Evolutionary conservation across 2,113 vertebrate genomes (phyloP).

Genomic region (Syngnathus typhle): DNA sequence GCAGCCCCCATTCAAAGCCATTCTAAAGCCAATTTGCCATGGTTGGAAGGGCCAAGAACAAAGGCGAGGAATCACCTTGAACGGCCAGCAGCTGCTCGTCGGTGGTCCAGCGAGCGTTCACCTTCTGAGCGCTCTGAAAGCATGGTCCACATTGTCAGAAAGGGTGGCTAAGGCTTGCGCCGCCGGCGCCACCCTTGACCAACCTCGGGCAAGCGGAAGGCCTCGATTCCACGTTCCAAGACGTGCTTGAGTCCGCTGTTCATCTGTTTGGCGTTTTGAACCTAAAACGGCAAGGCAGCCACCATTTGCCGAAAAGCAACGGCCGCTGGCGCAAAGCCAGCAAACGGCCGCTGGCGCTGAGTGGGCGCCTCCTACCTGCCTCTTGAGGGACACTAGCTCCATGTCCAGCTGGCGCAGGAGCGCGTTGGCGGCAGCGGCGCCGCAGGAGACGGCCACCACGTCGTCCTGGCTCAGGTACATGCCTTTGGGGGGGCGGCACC

Average conservation of each 20-base stretch:
- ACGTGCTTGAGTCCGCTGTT: slow-evolving; percentile 96
- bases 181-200: background rate
- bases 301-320: too few species aligned
- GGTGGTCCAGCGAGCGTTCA: slow-evolving; percentile 98
- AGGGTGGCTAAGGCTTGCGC: too few species aligned
- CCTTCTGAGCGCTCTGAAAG: slow-evolving; percentile 91
- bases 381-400: slow-evolving; percentile 96
- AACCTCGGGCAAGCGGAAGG: slow-evolving; percentile 90
- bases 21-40: too few species aligned
- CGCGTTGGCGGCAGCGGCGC: slow-evolving; percentile 87
- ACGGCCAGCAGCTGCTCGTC: slow-evolving; percentile 98
- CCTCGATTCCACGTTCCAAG: slow-evolving; percentile 89
- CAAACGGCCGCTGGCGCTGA: too few species aligned
- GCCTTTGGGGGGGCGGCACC: slow-evolving; percentile 94
- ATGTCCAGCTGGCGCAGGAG: slow-evolving; percentile 94
- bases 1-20: too few species aligned
- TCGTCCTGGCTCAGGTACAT: slow-evolving; percentile 98
- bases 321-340: too few species aligned
- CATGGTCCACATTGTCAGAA: background rate
- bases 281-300: slow-evolving; percentile 63
- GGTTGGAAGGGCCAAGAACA: background rate
- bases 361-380: slow-evolving; percentile 77
- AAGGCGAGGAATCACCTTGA: slow-evolving; percentile 77
- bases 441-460: slow-evolving; percentile 92
- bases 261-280: slow-evolving; percentile 98